These are phyloP conservation scores for Phoenicopterus ruber DNA, from an alignment of 2,113 vertebrate species.

Conservation along the genomic window DNA sequence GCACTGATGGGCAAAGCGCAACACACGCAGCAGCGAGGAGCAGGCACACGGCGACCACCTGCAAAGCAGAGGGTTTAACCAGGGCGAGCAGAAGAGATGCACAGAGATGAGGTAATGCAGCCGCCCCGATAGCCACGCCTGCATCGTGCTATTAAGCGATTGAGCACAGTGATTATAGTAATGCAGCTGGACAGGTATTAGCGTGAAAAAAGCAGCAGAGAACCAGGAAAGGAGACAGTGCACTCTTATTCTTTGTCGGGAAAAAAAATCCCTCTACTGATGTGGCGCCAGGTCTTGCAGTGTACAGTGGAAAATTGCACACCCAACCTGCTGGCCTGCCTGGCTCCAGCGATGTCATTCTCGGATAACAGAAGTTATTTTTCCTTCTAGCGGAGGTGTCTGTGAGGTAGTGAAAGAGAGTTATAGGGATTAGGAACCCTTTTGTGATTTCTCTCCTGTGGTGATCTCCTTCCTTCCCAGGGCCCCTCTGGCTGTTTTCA, in stretches of 20 bases:
- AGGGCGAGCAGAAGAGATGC: background rate
- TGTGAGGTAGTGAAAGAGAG: constrained; percentile 15
- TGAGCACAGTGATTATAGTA: background rate
- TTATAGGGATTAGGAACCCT: constrained; percentile 47
- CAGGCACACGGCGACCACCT: rapidly evolving
- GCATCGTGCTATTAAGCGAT: background rate
- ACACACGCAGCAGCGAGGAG: background rate
- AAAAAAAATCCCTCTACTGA: background rate
- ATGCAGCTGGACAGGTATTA: background rate
- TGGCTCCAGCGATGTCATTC: background rate
- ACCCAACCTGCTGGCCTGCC: constrained; percentile 3
- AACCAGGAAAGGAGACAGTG: background rate
- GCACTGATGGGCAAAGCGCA: background rate
- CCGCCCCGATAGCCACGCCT: background rate
- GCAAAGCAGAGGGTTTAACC: rapidly evolving
- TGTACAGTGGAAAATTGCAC: background rate
- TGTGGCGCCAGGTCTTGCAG: background rate
- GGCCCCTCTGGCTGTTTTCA: constrained; percentile 49
- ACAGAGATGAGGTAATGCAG: background rate
- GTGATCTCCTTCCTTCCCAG: constrained; percentile 14
- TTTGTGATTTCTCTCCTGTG: constrained; percentile 1
- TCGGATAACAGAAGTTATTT: background rate
- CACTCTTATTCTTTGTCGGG: background rate
- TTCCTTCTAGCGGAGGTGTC: background rate
- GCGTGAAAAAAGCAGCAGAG: background rate